A percentile compares a stretch with the other conserved stretches of the same genome.
Evolutionary conservation across 2,113 vertebrate species (phyloP).

Genomic region (Lates calcarifer): DNA sequence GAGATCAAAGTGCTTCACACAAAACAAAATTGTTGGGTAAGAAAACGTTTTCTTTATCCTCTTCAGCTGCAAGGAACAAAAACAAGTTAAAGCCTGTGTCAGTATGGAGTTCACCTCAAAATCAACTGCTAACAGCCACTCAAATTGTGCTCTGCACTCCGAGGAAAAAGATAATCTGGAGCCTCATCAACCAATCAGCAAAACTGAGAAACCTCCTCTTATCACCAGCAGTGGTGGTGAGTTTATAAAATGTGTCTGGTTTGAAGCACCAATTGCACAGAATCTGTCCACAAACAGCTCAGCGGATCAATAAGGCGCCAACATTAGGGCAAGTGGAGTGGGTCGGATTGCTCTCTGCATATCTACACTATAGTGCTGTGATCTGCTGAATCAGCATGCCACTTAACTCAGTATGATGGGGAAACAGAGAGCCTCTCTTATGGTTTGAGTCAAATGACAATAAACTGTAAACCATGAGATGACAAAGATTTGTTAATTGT

Average conservation of each 20-base stretch:
- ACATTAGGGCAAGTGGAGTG: slow-evolving; percentile 48
- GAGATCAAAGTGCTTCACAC: slow-evolving; percentile 30
- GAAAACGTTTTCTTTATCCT: slow-evolving; percentile 16
- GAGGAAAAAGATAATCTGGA: slow-evolving; percentile 46
- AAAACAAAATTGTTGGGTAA: slow-evolving; percentile 31
- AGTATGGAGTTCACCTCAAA: slow-evolving; percentile 38
- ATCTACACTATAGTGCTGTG: slow-evolving; percentile 35
- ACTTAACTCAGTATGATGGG: background rate
- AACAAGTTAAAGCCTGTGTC: slow-evolving; percentile 36
- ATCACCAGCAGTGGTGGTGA: slow-evolving; percentile 26
- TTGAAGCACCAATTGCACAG: slow-evolving; percentile 52
- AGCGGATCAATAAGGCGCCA: slow-evolving; percentile 56
- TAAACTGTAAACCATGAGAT: background rate
- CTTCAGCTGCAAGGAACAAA: slow-evolving; percentile 33
- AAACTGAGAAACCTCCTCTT: slow-evolving; percentile 39
- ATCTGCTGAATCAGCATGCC: slow-evolving; percentile 51
- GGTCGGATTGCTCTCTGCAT: slow-evolving; percentile 52
- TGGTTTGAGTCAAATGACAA: background rate
- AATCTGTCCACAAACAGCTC: slow-evolving; percentile 64
- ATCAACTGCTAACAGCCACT: slow-evolving; percentile 34
- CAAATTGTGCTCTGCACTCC: slow-evolving; percentile 6
- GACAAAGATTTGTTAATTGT: background rate
- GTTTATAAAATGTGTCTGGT: slow-evolving; percentile 60
- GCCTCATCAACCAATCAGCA: slow-evolving; percentile 44
- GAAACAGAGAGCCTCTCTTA: slow-evolving; percentile 1